phyloP scores from a whole-genome alignment of 1,140 invertebrate genomes.

The Orchestia grillus region DNA sequence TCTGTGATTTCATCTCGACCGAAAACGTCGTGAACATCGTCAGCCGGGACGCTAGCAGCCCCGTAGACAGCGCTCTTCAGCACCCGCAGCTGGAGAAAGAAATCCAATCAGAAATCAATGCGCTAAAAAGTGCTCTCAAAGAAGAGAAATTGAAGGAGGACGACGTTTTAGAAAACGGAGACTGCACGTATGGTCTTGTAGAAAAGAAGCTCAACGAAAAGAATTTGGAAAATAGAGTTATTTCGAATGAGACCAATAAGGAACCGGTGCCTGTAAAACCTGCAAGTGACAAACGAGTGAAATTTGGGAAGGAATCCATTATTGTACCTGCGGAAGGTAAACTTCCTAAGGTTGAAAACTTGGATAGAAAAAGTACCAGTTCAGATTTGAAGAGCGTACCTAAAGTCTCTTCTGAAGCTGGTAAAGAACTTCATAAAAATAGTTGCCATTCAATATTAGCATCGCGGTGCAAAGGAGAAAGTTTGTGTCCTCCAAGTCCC shows the following conservation, averaged over 20 bases:
- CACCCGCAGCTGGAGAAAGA: not conserved
- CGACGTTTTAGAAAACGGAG: not conserved
- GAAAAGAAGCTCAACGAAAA: not conserved
- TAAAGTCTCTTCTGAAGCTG: not conserved
- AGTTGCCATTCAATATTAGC: not conserved
- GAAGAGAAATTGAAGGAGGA: not conserved
- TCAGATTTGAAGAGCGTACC: not conserved
- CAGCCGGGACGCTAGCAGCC: not conserved
- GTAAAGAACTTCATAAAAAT: not conserved
- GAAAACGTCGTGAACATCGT: not conserved
- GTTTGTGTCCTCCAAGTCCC: not conserved
- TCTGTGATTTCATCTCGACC: slow-evolving; percentile 28
- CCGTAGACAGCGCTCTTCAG: not conserved
- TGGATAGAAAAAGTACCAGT: not conserved
- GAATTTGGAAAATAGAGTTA: not conserved
- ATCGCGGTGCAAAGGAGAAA: not conserved
- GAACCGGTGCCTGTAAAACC: not conserved
- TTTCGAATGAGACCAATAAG: not conserved
- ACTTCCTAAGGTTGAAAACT: not conserved
- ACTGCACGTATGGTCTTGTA: not conserved
- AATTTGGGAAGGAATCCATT: not conserved
- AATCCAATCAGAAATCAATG: not conserved
- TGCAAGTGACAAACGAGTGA: not conserved
- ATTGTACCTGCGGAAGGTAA: not conserved
- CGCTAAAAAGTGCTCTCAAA: not conserved